phyloP scores from a whole-genome alignment of 2,888 invertebrate species.

The Phytoseiulus persimilis region DNA sequence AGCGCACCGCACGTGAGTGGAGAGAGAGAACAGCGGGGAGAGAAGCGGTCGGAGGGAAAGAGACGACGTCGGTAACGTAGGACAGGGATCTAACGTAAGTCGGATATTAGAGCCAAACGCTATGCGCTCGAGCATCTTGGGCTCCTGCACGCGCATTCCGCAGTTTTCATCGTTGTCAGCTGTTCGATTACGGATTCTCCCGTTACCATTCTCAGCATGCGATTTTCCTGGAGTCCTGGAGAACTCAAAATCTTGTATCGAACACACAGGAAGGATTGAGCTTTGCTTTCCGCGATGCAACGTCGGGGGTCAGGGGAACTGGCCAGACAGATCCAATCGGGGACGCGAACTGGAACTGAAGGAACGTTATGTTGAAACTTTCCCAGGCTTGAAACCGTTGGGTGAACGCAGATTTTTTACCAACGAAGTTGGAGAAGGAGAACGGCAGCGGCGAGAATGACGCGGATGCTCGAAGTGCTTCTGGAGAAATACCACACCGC shows the following conservation, averaged over 20 bases:
- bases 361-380: neutral
- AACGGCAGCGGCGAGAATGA: neutral
- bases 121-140: neutral
- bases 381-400: neutral
- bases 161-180: too few species aligned
- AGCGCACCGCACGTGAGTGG: slow-evolving; percentile 5
- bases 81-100: neutral
- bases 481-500: neutral
- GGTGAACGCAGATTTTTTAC: neutral
- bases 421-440: neutral
- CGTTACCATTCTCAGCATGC: too few species aligned
- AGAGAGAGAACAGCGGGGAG: neutral
- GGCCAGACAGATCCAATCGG: neutral
- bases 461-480: neutral
- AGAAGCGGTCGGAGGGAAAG: neutral
- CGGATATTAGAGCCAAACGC: neutral
- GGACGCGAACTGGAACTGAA: neutral
- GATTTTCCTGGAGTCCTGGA: too few species aligned
- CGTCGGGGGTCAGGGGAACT: neutral
- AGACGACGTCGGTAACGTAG: neutral
- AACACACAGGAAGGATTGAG: too few species aligned
- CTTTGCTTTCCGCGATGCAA: too few species aligned
- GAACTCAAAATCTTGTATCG: too few species aligned
- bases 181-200: too few species aligned
- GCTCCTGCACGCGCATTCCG: too few species aligned